Evolutionary conservation across 64 coral and sea anemone genomes (phyloP), one percentile per base, ranked within the genome.

Genomic region (Stylophora pistillata): DNA sequence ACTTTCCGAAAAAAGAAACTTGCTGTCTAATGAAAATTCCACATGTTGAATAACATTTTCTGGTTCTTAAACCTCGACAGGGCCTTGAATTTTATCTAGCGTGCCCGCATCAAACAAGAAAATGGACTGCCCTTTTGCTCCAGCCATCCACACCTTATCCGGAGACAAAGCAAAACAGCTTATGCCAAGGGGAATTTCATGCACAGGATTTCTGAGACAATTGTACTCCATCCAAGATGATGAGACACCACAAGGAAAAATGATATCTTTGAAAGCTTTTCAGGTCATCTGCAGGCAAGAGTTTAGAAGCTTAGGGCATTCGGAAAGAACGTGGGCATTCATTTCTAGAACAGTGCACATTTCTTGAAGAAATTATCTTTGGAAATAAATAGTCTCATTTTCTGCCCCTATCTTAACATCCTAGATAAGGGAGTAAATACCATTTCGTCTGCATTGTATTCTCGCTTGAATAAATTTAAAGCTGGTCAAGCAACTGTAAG

Each of bases 1-100:
- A 25, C 26, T 58, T 83, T 53, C 89, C 89, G 78, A 91, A 76
- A 58, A 91, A 91, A 11, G 86, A 27, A 86, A 85, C 41, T 56
- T 85, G 12, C 83, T 32, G 41, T 86, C 81, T 17, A 72, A 20
- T 29, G 89, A 86, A 69, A 91, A 91, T 23, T 15, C 30, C 71
- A 91, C 29, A 56, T 59, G 28, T 0, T 58, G 28, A 28, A 81
- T 47, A 21, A 13, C 23, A 6, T 33, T 25, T n/a, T 13, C 30
- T 54, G 17, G 15, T 80, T 79, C 74, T 72, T 0, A 7, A 1
- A 20, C 26, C 77, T 77, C 14, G 34, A 91, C 10, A 54, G 55
- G 71, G 47, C 20, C 52, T 15, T 20, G 15, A 0, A 75, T 16
- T 56, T 21, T 27, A 27, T 69, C n/a, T 56, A 83, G 29, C 13